Evolutionary conservation across 2,797 vertebrate species (phyloP).

Genomic region (Allobates femoralis): DNA sequence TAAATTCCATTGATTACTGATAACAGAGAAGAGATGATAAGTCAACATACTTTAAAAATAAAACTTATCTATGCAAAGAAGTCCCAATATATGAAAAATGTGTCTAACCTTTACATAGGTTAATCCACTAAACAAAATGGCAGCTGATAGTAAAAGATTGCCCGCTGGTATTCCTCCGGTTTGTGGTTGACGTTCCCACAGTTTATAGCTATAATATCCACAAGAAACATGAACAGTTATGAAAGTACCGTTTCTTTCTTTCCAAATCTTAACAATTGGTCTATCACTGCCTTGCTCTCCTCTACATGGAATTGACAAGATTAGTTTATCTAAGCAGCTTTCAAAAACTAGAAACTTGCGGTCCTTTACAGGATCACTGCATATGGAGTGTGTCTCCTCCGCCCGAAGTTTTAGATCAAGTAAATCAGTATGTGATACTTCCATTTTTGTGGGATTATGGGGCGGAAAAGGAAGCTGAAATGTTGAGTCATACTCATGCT

Average conservation of each 20-base stretch:
- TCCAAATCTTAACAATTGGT: constrained; percentile 26
- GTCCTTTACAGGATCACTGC: constrained; percentile 7
- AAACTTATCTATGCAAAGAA: neutral
- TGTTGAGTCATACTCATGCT: neutral
- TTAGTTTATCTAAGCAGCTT: constrained; percentile 23
- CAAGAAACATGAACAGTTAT: constrained; percentile 23
- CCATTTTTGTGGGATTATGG: neutral
- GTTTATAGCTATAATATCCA: constrained; percentile 9
- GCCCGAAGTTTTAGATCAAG: neutral
- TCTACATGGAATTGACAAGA: neutral
- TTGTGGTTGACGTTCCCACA: constrained; percentile 10
- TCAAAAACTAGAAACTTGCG: constrained; percentile 25
- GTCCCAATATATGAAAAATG: neutral
- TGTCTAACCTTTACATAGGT: constrained; percentile 12
- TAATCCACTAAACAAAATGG: constrained; percentile 15
- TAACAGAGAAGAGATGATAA: constrained; percentile 1
- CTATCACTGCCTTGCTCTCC: constrained; percentile 15
- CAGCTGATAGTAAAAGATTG: neutral
- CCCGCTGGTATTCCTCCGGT: constrained; percentile 11
- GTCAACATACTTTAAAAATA: neutral
- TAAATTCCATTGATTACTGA: neutral
- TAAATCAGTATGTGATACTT: neutral
- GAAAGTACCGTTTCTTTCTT: constrained; percentile 5
- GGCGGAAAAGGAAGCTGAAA: neutral
- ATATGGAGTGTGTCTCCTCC: neutral